Percentiles rank a stretch among this genome's conserved stretches.
Evolutionary conservation across 2,797 vertebrate species (phyloP).

Genomic region (Tokudaia muenninki): DNA sequence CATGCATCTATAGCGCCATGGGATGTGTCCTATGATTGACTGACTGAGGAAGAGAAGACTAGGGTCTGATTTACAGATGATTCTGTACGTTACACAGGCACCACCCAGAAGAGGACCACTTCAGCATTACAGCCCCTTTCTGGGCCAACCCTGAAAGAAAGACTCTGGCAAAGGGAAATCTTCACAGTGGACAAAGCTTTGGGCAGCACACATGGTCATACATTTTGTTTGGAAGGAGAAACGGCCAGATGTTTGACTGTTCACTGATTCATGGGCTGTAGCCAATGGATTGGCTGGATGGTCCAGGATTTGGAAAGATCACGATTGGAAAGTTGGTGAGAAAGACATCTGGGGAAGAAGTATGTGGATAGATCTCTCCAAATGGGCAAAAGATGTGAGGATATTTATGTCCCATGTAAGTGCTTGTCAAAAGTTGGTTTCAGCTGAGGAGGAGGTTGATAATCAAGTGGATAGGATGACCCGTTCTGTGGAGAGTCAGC

Average conservation of each 20-base stretch:
- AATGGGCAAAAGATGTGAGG: not conserved
- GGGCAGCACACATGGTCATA: not conserved
- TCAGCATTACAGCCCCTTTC: not conserved
- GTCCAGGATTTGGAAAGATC: not conserved
- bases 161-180: not conserved
- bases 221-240: not conserved
- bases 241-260: not conserved
- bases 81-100: not conserved
- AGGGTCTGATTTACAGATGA: not conserved
- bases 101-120: not conserved
- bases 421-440: not conserved
- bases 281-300: not conserved
- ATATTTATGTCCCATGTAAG: not conserved
- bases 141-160: not conserved
- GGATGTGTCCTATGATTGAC: not conserved
- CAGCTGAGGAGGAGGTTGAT: not conserved
- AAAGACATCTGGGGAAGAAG: not conserved
- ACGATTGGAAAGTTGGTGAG: not conserved
- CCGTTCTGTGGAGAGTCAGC: too few species aligned
- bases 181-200: not conserved
- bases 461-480: not conserved
- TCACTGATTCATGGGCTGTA: not conserved
- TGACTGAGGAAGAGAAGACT: not conserved
- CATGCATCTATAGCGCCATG: too few species aligned
- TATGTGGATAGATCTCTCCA: not conserved